Evolutionary conservation across 2,888 invertebrate genomes (phyloP).

Genomic region (Mimas tiliae): DNA sequence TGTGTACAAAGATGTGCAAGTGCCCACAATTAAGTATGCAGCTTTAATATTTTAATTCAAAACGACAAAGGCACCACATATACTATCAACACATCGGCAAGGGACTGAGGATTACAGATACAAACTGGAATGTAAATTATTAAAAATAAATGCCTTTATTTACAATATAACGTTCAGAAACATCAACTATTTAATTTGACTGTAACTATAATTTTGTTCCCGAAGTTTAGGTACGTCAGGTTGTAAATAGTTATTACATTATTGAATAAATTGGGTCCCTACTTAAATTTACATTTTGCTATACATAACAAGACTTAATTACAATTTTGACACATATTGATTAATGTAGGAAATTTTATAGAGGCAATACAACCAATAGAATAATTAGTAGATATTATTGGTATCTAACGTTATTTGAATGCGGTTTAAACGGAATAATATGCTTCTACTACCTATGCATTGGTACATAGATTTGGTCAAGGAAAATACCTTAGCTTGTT

Average conservation of each 20-base stretch:
- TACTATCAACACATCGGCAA: slow-evolving; percentile 40
- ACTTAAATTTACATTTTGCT: slow-evolving; percentile 37
- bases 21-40: slow-evolving; percentile 2
- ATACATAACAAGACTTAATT: slow-evolving; percentile 9
- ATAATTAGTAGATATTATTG: background rate
- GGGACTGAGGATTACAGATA: slow-evolving; percentile 62
- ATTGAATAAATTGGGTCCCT: slow-evolving; percentile 34
- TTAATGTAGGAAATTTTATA: background rate
- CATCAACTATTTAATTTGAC: slow-evolving; percentile 33
- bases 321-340: slow-evolving; percentile 24
- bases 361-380: background rate
- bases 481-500: too few relatives aligned
- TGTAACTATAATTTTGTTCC: slow-evolving; percentile 58
- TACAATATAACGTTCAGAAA: slow-evolving; percentile 57
- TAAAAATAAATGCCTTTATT: slow-evolving; percentile 68
- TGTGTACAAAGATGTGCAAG: background rate
- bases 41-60: slow-evolving; percentile 27
- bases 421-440: background rate
- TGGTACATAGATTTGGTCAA: too few relatives aligned
- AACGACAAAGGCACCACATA: slow-evolving; percentile 45
- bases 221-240: slow-evolving; percentile 50
- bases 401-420: background rate
- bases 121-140: slow-evolving; percentile 71
- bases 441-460: background rate
- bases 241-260: slow-evolving; percentile 32